A percentile compares a stretch with the other conserved stretches of the same genome.
Evolutionary conservation across 2,113 vertebrate species (phyloP).

Genomic region (Podocnemis expansa): DNA sequence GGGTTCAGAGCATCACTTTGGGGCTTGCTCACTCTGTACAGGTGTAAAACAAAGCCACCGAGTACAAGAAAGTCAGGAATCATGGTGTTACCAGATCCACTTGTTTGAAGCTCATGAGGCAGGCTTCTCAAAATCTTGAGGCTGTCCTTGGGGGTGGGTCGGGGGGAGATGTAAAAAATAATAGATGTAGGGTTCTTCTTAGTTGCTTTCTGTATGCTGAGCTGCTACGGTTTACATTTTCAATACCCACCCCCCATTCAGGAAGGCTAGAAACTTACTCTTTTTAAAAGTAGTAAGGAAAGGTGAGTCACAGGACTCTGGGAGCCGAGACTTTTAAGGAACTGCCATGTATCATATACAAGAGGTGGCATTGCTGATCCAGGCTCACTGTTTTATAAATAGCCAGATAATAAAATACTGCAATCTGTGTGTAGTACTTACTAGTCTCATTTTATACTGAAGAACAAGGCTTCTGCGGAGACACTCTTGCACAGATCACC

Average conservation of each 20-base stretch:
- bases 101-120: too few species aligned
- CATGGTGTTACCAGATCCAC: not conserved
- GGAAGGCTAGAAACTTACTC: not conserved
- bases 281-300: not conserved
- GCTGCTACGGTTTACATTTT: too few species aligned
- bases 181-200: not conserved
- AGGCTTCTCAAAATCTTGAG: not conserved
- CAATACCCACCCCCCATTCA: not conserved
- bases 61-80: not conserved
- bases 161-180: not conserved
- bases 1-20: not conserved
- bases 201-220: not conserved
- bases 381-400: not conserved
- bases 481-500: not conserved
- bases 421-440: fast-evolving
- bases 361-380: conserved; percentile 5
- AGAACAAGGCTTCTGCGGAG: not conserved
- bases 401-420: fast-evolving
- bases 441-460: not conserved
- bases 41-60: not conserved
- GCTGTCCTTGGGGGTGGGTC: too few species aligned
- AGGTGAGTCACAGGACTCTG: not conserved
- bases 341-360: not conserved
- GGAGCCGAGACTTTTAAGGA: not conserved
- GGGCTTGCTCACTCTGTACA: not conserved